Percentiles rank a stretch among this genome's conserved stretches.
Conservation (phyloP, 2,888 invertebrate genomes). For the Nomada ferruginata region DNA sequence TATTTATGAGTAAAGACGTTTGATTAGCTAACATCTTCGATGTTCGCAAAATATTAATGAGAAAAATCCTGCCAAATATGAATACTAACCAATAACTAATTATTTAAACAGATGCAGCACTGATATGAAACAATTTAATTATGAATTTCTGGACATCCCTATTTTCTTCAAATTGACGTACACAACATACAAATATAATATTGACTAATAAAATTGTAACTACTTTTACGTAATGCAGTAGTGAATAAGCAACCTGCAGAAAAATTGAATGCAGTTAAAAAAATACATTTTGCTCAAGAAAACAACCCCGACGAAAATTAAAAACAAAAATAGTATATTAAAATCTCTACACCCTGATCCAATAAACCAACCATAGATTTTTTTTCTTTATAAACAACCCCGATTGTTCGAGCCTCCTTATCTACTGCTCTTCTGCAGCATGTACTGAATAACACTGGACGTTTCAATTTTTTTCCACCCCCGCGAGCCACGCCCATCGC, state of each 20-base stretch:
- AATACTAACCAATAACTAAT: too few relatives aligned
- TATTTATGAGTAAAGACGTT: not conserved
- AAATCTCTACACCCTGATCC: not conserved
- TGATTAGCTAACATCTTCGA: not conserved
- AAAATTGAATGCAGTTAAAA: too few relatives aligned
- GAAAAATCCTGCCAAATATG: too few relatives aligned
- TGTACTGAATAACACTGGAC: not conserved
- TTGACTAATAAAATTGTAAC: too few relatives aligned
- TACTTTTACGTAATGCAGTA: too few relatives aligned
- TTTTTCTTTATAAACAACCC: not conserved
- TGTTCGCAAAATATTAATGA: slow-evolving; percentile 1
- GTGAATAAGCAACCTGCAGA: too few relatives aligned
- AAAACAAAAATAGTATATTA: not conserved
- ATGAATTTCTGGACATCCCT: too few relatives aligned
- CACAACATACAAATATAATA: too few relatives aligned
- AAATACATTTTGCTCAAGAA: too few relatives aligned
- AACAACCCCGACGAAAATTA: not conserved
- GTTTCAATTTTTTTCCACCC: slow-evolving; percentile 6
- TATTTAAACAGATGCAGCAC: too few relatives aligned
- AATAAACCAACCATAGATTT: not conserved
- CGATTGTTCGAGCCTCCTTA: not conserved
- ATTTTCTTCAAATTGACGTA: too few relatives aligned
- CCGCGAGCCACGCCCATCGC: slow-evolving; percentile 8
- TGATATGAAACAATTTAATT: too few relatives aligned
- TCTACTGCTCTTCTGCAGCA: not conserved